Base-by-base conservation (phyloP, 2,888 invertebrate species). In the Hemithea aestivaria region DNA sequence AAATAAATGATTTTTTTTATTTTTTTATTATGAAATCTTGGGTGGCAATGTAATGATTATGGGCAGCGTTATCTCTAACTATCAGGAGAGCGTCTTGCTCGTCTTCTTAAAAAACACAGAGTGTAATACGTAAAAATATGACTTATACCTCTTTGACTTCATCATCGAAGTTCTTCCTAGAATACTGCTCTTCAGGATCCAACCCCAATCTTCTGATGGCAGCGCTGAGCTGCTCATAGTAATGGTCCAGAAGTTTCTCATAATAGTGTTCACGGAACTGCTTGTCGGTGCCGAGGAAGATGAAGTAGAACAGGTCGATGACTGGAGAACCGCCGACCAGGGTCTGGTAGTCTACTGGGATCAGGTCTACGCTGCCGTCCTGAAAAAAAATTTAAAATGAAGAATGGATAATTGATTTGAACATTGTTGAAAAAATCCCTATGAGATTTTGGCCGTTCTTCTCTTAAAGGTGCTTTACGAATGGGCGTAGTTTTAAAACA, bases 271-370 rank as follows among this genome's bases (percentile, higher is more conserved):
- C 27, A 1, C 46, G 23, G 26, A 46, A 46, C 20, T 31, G 26
- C 22, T 22, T 24, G 23, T 40, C 35, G 0, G 45, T 45, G 16
- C 36, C 37, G 7, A 27, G 11, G 35, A 36, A 43, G 24, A 46
- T 38, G 35, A 41, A 48, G 30, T 48, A 49, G 10, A 49, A 29
- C 16, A 49, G 37, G 26, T 51, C 50, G 1, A 40, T 32, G 20
- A 48, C 27, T 6, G 40, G 41, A 20, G 26, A 27, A 1, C 40
- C 41, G 5, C 27, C n/a, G 3, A 28, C 35, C 4, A 46, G n/a
- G 1, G 35, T 38, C 32, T 44, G 44, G 33, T 30, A 44, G 27
- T 49, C 46, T 1, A 46, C 36, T 6, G 26, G 8, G 6, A 46
- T 27, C 1, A 40, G 9, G 8, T 46, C 46, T 6, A 37, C 1